Evolutionary conservation across 2,113 vertebrate species (phyloP).

Genomic region (Dolichallabes microphthalmus): DNA sequence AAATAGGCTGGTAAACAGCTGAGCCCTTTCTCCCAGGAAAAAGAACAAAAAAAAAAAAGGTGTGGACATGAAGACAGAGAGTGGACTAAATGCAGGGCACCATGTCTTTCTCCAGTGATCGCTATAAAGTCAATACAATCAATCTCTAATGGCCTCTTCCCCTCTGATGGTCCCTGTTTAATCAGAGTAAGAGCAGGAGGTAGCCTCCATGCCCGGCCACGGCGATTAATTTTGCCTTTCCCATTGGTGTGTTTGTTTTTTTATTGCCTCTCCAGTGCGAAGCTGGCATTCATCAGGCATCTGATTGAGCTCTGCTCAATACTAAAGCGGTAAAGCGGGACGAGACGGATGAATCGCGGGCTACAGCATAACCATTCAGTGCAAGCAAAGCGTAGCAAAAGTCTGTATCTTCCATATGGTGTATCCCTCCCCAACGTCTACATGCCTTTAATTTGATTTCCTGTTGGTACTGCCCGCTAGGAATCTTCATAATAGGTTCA

Average conservation of each 20-base stretch:
- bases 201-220: conserved; percentile 55
- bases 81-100: conserved; percentile 49
- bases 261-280: conserved; percentile 60
- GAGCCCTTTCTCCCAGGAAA: conserved; percentile 31
- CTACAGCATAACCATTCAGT: conserved; percentile 50
- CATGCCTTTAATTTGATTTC: not conserved
- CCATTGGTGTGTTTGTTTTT: conserved; percentile 68
- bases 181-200: conserved; percentile 74
- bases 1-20: conserved; percentile 30
- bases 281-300: conserved; percentile 61
- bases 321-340: conserved; percentile 57
- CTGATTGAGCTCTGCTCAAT: conserved; percentile 69
- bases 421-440: not conserved
- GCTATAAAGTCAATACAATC: conserved; percentile 66
- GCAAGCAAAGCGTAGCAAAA: conserved; percentile 30
- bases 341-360: conserved; percentile 63
- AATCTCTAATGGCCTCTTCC: conserved; percentile 70
- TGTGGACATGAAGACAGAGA: conserved; percentile 50
- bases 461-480: not conserved
- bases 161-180: conserved; percentile 70
- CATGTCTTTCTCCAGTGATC: conserved; percentile 51
- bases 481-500: conserved; percentile 27
- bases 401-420: not conserved
- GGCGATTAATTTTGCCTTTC: conserved; percentile 65
- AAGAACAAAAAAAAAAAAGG: conserved; percentile 22